A percentile compares a stretch with the other conserved stretches of the same genome.
Conservation (phyloP, 2,888 invertebrate species). For the Plagodis dolabraria region DNA sequence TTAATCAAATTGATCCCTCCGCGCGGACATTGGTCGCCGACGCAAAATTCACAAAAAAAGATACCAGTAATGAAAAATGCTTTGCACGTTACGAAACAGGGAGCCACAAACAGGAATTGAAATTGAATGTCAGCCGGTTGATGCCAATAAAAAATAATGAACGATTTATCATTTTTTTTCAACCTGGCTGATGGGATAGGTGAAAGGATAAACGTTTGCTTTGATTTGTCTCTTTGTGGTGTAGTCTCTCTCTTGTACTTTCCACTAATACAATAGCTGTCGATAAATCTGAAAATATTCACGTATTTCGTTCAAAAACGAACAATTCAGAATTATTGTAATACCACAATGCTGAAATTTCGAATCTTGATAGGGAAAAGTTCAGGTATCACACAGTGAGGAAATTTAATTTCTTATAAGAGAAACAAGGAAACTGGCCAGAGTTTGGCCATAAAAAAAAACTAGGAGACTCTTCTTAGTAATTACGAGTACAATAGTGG, state of each 20-base stretch:
- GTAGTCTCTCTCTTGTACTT: constrained; percentile 13
- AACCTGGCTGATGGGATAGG: constrained; percentile 35
- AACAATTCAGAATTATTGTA: too few relatives aligned
- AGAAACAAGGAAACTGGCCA: too few relatives aligned
- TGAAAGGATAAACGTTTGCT: constrained; percentile 28
- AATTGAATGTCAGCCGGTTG: constrained; percentile 64
- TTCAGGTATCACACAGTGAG: too few relatives aligned
- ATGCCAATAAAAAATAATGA: constrained; percentile 55
- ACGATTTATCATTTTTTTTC: constrained; percentile 45
- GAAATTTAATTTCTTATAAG: too few relatives aligned
- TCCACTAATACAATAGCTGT: too few relatives aligned
- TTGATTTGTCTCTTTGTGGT: constrained; percentile 26
- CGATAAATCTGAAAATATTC: too few relatives aligned
- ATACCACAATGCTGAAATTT: too few relatives aligned
- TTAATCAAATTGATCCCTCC: constrained; percentile 53
- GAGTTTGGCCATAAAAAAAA: too few relatives aligned
- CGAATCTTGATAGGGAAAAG: too few relatives aligned
- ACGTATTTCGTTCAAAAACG: too few relatives aligned
- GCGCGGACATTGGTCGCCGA: constrained; percentile 45
- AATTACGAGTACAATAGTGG: too few relatives aligned
- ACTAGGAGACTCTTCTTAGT: too few relatives aligned
- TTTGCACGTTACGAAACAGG: constrained; percentile 47
- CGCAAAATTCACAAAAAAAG: constrained; percentile 50
- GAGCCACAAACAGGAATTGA: constrained; percentile 60
- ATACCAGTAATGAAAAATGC: constrained; percentile 48